Percentiles rank a stretch among this genome's conserved stretches.
Conservation (phyloP, 2,797 vertebrate genomes). For the Oreochromis mossambicus region DNA sequence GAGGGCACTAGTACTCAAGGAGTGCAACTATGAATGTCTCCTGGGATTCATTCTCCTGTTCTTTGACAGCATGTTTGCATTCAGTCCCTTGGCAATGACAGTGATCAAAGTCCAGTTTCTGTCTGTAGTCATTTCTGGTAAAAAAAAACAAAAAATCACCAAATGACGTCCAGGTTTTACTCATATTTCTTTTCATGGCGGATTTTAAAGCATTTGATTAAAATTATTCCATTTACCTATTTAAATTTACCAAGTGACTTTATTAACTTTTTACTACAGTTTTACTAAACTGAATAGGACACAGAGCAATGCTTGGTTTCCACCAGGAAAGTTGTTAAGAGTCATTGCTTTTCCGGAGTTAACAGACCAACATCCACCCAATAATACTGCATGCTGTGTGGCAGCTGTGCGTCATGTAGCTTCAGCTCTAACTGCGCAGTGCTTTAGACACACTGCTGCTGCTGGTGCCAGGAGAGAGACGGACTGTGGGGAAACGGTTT, state of each 20-base stretch:
- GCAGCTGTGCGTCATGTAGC: not conserved
- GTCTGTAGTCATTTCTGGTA: not conserved
- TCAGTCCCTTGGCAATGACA: not conserved
- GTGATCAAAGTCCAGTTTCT: not conserved
- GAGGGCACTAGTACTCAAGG: constrained; percentile 31
- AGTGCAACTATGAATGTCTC: not conserved
- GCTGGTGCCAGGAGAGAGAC: not conserved
- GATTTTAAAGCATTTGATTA: not conserved
- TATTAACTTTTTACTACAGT: not conserved
- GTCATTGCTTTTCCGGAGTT: not conserved
- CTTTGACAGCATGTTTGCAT: not conserved
- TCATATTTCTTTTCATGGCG: not conserved
- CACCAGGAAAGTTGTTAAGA: not conserved
- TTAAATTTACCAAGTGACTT: not conserved
- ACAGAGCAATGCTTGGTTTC: not conserved
- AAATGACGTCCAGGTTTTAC: not conserved
- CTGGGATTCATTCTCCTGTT: not conserved
- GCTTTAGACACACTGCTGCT: not conserved
- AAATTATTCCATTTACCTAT: not conserved
- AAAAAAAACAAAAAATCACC: not conserved
- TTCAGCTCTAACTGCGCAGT: not conserved
- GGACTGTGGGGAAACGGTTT: not conserved
- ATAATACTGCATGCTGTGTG: not conserved
- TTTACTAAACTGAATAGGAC: not conserved
- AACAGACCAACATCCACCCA: not conserved